Evolutionary conservation across 2,797 vertebrate species (phyloP).

Genomic region (Uromys caudimaculatus): DNA sequence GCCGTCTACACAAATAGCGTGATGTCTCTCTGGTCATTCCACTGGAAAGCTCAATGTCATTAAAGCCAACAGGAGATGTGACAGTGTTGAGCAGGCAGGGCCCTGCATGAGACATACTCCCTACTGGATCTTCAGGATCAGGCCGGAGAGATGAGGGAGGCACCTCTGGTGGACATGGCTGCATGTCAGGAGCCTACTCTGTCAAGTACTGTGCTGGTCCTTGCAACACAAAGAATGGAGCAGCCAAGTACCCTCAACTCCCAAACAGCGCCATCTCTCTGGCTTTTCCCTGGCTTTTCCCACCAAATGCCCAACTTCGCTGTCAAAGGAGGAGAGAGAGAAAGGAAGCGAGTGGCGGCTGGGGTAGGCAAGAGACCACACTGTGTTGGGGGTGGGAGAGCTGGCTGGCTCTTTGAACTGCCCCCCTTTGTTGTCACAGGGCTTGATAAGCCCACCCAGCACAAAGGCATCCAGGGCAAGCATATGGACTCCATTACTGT

Average conservation of each 20-base stretch:
- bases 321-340: constrained; percentile 54
- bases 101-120: not conserved
- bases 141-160: not conserved
- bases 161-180: not conserved
- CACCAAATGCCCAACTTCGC: accelerated
- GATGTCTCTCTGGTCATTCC: not conserved
- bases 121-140: accelerated
- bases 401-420: constrained; percentile 82
- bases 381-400: not conserved
- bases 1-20: not conserved
- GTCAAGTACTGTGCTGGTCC: not conserved
- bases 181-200: not conserved
- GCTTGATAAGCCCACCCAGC: constrained; percentile 88
- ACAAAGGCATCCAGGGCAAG: constrained; percentile 82
- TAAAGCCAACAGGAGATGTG: not conserved
- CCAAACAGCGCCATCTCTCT: not conserved
- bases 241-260: not conserved
- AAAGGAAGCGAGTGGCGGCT: not conserved
- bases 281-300: not conserved
- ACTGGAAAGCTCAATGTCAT: not conserved
- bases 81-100: accelerated
- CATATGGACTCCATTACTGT: constrained; percentile 89
- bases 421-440: constrained; percentile 82
- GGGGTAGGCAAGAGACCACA: not conserved
- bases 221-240: not conserved